Evolutionary conservation across 1,140 invertebrate genomes (phyloP).

Genomic region (Diuraphis noxia): DNA sequence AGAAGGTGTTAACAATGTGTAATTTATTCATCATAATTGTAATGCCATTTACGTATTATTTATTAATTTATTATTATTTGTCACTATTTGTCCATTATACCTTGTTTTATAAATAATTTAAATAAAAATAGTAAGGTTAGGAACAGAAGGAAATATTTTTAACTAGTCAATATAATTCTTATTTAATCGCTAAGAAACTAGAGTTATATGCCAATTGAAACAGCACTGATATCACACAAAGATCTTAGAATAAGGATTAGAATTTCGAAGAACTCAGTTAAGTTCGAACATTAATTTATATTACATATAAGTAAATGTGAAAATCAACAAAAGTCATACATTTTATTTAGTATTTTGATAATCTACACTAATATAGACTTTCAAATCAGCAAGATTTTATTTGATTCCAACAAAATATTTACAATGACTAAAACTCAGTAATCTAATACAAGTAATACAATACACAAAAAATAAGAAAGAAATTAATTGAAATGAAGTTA

Average conservation of each 20-base stretch:
- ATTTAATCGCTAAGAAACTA: neutral
- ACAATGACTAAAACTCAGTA: neutral
- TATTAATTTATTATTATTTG: too few relatives aligned
- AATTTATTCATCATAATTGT: neutral
- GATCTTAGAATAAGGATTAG: neutral
- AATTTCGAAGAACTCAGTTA: too few relatives aligned
- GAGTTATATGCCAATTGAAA: neutral
- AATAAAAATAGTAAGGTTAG: neutral
- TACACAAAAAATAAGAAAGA: neutral
- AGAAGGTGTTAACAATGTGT: neutral
- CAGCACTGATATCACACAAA: neutral
- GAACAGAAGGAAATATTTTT: neutral
- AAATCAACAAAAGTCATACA: neutral
- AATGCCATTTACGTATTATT: neutral
- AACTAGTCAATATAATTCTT: neutral
- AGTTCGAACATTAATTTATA: neutral
- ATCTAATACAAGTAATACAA: constrained; percentile 1
- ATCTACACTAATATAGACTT: neutral
- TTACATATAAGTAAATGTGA: neutral
- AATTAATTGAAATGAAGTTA: constrained; percentile 8
- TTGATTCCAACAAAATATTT: neutral
- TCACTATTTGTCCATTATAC: neutral
- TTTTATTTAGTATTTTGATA: neutral
- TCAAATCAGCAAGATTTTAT: neutral
- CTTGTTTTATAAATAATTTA: neutral